Percentiles rank a stretch among this genome's conserved stretches.
Conservation (phyloP, 2,113 vertebrate species). For the Hippocampus guttulatus region DNA sequence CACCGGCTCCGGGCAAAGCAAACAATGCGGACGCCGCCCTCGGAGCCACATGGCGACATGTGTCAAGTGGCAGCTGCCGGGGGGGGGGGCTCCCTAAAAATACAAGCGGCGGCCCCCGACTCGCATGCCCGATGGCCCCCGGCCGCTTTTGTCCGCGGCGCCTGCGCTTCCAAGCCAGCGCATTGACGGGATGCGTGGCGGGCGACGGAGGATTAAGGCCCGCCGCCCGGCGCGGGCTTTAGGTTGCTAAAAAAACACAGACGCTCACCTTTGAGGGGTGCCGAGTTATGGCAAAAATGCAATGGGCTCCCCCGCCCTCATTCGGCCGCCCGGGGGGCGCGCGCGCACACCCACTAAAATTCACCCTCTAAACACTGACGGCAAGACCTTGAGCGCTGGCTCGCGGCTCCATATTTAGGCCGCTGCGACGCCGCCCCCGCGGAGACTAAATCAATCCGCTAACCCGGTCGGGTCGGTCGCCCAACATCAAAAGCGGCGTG, state of each 20-base stretch:
- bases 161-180: constrained; percentile 63
- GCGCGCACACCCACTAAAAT: constrained; percentile 30
- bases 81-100: constrained; percentile 65
- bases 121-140: constrained; percentile 47
- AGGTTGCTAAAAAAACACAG: constrained; percentile 71
- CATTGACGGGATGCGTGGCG: constrained; percentile 67
- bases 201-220: constrained; percentile 68
- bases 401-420: constrained; percentile 57
- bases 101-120: constrained; percentile 48
- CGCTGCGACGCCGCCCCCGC: constrained; percentile 32
- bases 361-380: constrained; percentile 47
- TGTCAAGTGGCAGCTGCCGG: constrained; percentile 70
- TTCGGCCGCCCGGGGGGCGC: constrained; percentile 14
- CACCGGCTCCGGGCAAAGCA: constrained; percentile 46
- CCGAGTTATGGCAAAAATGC: constrained; percentile 56
- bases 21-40: constrained; percentile 71
- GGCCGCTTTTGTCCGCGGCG: constrained; percentile 67
- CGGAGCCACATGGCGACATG: constrained; percentile 65
- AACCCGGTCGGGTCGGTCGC: constrained; percentile 38
- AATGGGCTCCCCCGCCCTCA: constrained; percentile 27
- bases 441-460: constrained; percentile 49
- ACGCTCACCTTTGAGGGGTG: constrained; percentile 64
- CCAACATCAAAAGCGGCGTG: constrained; percentile 50
- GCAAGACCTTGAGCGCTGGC: constrained; percentile 56
- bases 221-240: constrained; percentile 53